Conservation (phyloP, 1,140 invertebrate species). For the Andricus grossulariae region DNA sequence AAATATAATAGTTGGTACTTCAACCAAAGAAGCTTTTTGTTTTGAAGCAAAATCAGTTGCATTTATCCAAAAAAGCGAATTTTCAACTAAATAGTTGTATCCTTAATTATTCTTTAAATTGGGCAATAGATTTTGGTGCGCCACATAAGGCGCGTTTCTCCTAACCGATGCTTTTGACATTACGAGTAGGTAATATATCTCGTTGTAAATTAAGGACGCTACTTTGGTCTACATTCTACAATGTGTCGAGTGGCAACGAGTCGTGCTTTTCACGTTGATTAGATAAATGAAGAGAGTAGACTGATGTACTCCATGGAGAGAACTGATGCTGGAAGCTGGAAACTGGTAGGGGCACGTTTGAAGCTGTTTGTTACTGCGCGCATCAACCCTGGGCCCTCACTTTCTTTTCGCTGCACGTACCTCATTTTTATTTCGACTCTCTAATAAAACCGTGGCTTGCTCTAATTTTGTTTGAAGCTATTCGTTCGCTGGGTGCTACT, state of each 20-base stretch:
- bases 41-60: too few species aligned
- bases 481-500: constrained; percentile 45
- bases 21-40: too few species aligned
- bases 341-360: constrained; percentile 2
- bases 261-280: constrained; percentile 9
- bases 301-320: neutral
- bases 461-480: constrained; percentile 61
- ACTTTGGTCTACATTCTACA: neutral
- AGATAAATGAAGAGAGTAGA: neutral
- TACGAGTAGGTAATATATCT: neutral
- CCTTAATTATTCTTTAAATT: too few species aligned
- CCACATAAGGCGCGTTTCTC: too few species aligned
- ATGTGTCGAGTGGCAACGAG: constrained; percentile 13
- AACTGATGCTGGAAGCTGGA: neutral
- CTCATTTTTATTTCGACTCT: constrained; percentile 66
- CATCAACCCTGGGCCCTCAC: constrained; percentile 12
- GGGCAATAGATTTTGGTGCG: too few species aligned
- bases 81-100: too few species aligned
- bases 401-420: constrained; percentile 60
- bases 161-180: constrained; percentile 23
- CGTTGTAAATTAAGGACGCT: constrained; percentile 14
- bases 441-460: constrained; percentile 60
- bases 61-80: too few species aligned
- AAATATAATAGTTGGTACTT: too few species aligned
- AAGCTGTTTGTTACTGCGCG: constrained; percentile 7